A percentile compares a stretch with the other conserved stretches of the same genome.
Conservation (phyloP, 2,888 invertebrate species). For the Acrocyrtus sp. region DNA sequence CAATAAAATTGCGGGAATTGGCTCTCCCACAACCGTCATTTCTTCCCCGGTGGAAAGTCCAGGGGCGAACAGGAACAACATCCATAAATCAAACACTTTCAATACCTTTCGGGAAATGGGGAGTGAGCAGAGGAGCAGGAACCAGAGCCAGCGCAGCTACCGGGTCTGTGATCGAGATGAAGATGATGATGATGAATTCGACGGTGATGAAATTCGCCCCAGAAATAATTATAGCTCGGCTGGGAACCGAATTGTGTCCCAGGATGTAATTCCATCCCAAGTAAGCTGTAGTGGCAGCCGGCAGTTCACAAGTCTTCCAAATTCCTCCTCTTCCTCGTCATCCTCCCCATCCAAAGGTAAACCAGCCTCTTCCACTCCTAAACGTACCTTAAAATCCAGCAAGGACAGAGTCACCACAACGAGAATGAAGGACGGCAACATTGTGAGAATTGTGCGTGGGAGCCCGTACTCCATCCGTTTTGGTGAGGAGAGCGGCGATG, state of each 20-base stretch:
- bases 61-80: conserved; percentile 20
- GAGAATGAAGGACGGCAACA: conserved; percentile 42
- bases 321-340: conserved; percentile 25
- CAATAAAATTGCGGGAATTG: conserved; percentile 29
- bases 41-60: background rate
- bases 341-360: conserved; percentile 19
- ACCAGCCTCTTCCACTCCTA: background rate
- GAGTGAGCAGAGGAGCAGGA: background rate
- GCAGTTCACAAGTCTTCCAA: conserved; percentile 39
- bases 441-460: conserved; percentile 58
- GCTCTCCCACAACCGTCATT: background rate
- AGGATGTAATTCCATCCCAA: conserved; percentile 17
- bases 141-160: background rate
- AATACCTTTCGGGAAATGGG: conserved; percentile 53
- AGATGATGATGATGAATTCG: conserved; percentile 18
- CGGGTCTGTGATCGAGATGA: conserved; percentile 19
- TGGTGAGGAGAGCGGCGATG: conserved; percentile 32
- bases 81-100: conserved; percentile 62
- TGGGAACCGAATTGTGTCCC: background rate
- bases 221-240: conserved; percentile 16
- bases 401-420: conserved; percentile 40
- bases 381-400: conserved; percentile 5
- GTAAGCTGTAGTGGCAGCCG: conserved; percentile 9
- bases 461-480: conserved; percentile 46
- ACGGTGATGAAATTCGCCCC: background rate